Base-by-base conservation (phyloP, 2,888 invertebrate species). In the Nudaria mundana region DNA sequence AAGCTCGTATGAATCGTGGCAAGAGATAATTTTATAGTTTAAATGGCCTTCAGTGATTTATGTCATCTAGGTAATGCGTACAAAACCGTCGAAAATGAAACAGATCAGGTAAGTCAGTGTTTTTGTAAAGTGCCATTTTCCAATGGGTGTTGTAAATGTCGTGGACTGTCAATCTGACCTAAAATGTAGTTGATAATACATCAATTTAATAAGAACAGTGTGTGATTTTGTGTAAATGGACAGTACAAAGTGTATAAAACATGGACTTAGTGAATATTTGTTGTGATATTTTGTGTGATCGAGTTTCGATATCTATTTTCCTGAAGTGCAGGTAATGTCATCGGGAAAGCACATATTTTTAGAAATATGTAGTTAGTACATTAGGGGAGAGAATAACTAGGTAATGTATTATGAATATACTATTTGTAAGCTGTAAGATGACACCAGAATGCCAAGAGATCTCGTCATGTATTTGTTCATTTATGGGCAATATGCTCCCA, bases 1-100 rank as follows among this genome's bases (percentile, higher is more conserved):
- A 69, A 82, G 76, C 76, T 81, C 79, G 57, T 87, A 83, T 83
- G 82, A 83, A 80, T 81, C 83, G 86, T 88, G 87, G 85, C 85
- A 86, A 84, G 78, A 77, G 81, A 82, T 81, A 85, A 76, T 75
- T 82, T 87, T 81, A 63, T 82, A 82, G 81, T 87, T 82, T 89
- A 89, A 88, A 89, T 89, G 89, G 89, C 89, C 81, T 89, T 84
- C 87, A 89, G 88, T 88, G 89, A 88, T 86, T 76, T 89, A 79
- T 87, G 87, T 80, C 87, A 83, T 73, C 71, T 85, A 84, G 73
- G 83, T 71, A 88, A 89, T 79, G 82, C 84, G 77, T 89, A 78
- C 69, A 88, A 87, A 85, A 75, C 77, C 69, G 76, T 85, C 69
- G 88, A 88, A 87, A 88, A 88, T 88, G 89, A 88, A 71, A 66